These are phyloP conservation scores for Lethenteron reissneri DNA, from an alignment of 2,113 vertebrate genomes.

Conservation along the genomic window DNA sequence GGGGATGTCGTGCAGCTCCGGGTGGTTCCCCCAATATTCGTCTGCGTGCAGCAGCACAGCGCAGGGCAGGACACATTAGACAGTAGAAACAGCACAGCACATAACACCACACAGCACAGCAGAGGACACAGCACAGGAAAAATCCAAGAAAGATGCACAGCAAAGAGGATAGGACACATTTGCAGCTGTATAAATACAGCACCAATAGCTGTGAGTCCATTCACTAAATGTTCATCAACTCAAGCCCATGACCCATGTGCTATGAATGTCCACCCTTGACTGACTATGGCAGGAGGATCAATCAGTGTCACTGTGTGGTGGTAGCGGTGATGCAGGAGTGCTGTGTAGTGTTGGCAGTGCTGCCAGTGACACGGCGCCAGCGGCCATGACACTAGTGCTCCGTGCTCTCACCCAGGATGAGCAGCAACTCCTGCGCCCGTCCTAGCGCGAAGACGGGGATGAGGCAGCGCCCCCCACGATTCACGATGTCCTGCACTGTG, in stretches of 20 bases:
- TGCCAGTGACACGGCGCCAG: neutral
- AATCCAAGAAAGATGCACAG: too few species aligned
- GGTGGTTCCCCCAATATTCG: slow-evolving; percentile 98
- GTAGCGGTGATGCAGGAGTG: neutral
- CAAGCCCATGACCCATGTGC: neutral
- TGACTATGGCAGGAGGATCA: neutral
- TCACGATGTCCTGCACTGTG: slow-evolving; percentile 84
- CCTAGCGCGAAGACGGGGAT: slow-evolving; percentile 88
- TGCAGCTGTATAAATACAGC: too few species aligned
- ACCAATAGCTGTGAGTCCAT: too few species aligned
- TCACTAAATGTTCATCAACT: too few species aligned
- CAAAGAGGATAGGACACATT: too few species aligned
- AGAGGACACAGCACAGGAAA: too few species aligned
- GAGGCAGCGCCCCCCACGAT: slow-evolving; percentile 68
- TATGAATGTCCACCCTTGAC: neutral
- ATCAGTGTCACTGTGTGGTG: neutral
- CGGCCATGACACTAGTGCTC: neutral
- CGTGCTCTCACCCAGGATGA: slow-evolving; percentile 48
- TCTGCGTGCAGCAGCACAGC: slow-evolving; percentile 24
- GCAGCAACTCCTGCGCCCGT: slow-evolving; percentile 72
- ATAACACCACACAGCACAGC: too few species aligned
- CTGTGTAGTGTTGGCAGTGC: neutral
- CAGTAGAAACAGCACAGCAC: too few species aligned
- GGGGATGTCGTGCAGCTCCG: slow-evolving; percentile 86
- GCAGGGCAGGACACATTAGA: too few species aligned